Base-by-base conservation (phyloP, 2,797 vertebrate species). In the Cuculus canorus region DNA sequence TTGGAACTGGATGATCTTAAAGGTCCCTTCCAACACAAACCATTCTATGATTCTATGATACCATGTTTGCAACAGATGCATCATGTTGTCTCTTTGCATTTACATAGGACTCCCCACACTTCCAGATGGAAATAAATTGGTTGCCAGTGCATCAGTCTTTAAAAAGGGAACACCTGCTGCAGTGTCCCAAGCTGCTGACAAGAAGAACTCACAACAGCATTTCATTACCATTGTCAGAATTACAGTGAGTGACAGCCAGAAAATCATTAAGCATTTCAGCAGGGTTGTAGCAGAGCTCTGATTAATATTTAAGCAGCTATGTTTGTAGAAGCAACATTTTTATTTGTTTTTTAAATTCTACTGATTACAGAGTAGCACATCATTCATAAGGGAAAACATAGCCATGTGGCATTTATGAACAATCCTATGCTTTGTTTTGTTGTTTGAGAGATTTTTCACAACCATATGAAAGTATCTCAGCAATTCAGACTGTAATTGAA, bases 241-340 rank as follows among this genome's bases (percentile, higher is more conserved):
- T 57, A 50, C 23, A 69, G n/a, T 73, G 90, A 97, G 50, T 75
- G 82, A 95, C 92, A 96, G 91, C 53, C 90, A 83, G 76, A 82
- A 96, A 96, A 93, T 73, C 39, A 14, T 73, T 78, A 87, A 77
- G 47, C 78, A 65, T 92, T 96, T 96, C 91, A 37, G 6, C 50
- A 88, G 83, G 57, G 88, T 39, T 71, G 27, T 14, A 24, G 68
- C 37, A 94, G 76, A 92, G 27, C 52, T 93, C 87, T 80, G 94
- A 97, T 97, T 96, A 96, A 95, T 92, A 96, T 92, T 88, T 95
- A 95, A 89, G 64, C 45, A 50, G 28, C 80, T 59, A 8, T 63
- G 52, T 96, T 89, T 95, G 86, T 65, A 91, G 94, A 93, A 89
- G n/a, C 57, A 96, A 93, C 65, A 19, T 76, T 95, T 95, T 88